Conservation (phyloP, 2,113 vertebrate species). For the Antechinus stuartii region DNA sequence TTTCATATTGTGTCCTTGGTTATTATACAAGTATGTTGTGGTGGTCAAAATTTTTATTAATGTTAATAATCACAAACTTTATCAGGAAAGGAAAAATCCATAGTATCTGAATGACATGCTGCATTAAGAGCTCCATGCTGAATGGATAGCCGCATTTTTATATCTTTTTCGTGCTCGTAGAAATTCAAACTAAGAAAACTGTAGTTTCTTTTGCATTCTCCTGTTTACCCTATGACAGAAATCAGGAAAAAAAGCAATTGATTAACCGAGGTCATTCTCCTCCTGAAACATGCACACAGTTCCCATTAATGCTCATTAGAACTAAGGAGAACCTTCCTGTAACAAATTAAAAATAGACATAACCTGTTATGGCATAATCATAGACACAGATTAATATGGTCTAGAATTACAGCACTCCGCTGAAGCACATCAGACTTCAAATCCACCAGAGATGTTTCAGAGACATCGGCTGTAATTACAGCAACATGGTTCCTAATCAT, state of each 20-base stretch:
- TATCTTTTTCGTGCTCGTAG: slow-evolving; percentile 49
- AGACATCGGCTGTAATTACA: slow-evolving; percentile 85
- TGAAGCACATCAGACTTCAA: slow-evolving; percentile 80
- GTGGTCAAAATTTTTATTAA: slow-evolving; percentile 14
- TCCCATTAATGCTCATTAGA: slow-evolving; percentile 78
- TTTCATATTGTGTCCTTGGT: not conserved
- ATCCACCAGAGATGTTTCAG: slow-evolving; percentile 84
- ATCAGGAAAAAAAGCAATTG: slow-evolving; percentile 63
- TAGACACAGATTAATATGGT: slow-evolving; percentile 70
- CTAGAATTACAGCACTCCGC: slow-evolving; percentile 66
- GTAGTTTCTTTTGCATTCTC: slow-evolving; percentile 59
- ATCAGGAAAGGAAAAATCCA: slow-evolving; percentile 52
- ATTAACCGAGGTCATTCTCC: slow-evolving; percentile 64
- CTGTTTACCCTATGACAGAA: slow-evolving; percentile 62
- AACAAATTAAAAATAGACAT: slow-evolving; percentile 79
- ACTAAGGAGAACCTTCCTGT: slow-evolving; percentile 75
- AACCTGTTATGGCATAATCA: slow-evolving; percentile 77
- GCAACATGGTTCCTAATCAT: slow-evolving; percentile 84
- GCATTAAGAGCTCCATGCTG: not conserved
- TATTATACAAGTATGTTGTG: not conserved
- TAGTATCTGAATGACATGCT: slow-evolving; percentile 19
- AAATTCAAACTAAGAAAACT: slow-evolving; percentile 60
- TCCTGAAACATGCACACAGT: slow-evolving; percentile 73
- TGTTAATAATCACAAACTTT: slow-evolving; percentile 47
- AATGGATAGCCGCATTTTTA: not conserved